Evolutionary conservation across 2,888 invertebrate species (phyloP).

Genomic region (Notodonta dromedarius): DNA sequence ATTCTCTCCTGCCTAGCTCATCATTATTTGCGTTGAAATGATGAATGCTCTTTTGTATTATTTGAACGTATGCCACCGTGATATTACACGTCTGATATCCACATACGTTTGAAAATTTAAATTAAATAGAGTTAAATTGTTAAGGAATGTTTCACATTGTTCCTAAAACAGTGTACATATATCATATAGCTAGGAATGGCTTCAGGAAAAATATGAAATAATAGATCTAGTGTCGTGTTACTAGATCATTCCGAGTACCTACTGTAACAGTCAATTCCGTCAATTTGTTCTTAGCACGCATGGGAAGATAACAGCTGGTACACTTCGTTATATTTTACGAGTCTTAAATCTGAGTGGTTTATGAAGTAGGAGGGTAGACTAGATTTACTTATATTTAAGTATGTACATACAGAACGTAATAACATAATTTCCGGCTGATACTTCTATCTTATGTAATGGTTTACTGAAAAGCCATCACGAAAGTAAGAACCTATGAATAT

Average conservation of each 20-base stretch:
- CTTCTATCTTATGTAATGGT: too few species aligned
- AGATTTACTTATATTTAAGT: too few species aligned
- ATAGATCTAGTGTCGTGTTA: background rate
- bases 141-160: too few species aligned
- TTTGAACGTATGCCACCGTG: slow-evolving; percentile 34
- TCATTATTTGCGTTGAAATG: slow-evolving; percentile 56
- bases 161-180: too few species aligned
- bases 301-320: slow-evolving; percentile 1
- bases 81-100: slow-evolving; percentile 10
- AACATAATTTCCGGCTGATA: too few species aligned
- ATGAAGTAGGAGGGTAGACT: background rate
- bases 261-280: background rate
- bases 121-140: too few species aligned
- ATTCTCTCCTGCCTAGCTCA: slow-evolving; percentile 53
- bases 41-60: slow-evolving; percentile 49
- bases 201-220: slow-evolving; percentile 13
- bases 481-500: background rate
- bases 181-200: slow-evolving; percentile 9
- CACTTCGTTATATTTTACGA: background rate
- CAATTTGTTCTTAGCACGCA: slow-evolving; percentile 3
- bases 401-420: too few species aligned
- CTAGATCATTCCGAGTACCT: background rate
- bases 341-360: background rate
- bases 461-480: too few species aligned
- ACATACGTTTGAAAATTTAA: too few species aligned